Base-by-base conservation (phyloP, 2,888 invertebrate species). In the Theretra japonica region DNA sequence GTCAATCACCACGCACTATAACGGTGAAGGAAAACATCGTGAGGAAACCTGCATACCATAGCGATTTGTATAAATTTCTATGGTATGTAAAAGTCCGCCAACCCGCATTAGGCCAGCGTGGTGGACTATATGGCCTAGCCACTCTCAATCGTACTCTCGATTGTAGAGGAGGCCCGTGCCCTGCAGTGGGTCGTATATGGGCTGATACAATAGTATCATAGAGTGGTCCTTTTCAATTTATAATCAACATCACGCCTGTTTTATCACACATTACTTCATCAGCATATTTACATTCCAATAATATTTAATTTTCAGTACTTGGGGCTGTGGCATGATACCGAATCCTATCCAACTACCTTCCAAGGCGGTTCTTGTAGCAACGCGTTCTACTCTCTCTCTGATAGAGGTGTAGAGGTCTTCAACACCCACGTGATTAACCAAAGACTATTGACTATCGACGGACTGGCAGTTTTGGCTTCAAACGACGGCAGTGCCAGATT, bases 401-500 rank as follows among this genome's bases (percentile, higher is more conserved):
- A 84, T 0, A 90, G 70, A 0, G 81, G 74, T 0, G 86, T 91
- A 0, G 79, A 80, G 3, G 88, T 92, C 0, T 74, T 80, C n/a
- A 91, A 91, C 69, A 87, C 89, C 4, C 88, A 92, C 74, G 91
- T 93, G 0, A 70, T 86, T 3, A 91, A 95, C 72, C 94, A 95
- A 70, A 86, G 86, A 0, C 83, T 95, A 28, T 90, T 93, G 7
- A 92, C 91, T 1, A 95, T 95, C 69, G 92, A 91, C 70, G 96
- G 96, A 0, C 78, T 87, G 1, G 96, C 95, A 4, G 88, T 85
- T 28, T 79, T 91, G 15, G 86, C 89, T 0, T 74, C 81, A 8
- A 75, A 75, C 21, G 89, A 92, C 23, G 94, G 92, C 25, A 92
- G 94, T 71, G 95, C 95, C 0, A 96, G 95, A 82, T 87, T 96